Conservation (phyloP, 2,113 vertebrate species). For the Meleagris gallopavo region DNA sequence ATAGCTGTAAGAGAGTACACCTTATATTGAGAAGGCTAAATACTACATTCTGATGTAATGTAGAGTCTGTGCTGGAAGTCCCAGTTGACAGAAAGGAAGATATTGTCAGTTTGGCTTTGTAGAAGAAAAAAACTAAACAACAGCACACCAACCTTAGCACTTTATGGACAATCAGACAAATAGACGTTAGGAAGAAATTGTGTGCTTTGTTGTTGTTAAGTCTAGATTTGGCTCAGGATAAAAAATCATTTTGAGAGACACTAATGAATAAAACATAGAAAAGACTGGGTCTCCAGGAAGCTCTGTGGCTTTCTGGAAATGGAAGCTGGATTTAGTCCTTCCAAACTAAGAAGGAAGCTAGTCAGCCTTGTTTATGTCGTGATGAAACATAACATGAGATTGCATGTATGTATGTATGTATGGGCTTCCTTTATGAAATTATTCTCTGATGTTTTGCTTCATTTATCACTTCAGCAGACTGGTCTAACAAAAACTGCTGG, state of each 20-base stretch:
- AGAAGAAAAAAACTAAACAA: not conserved
- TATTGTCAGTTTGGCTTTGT: not conserved
- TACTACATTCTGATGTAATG: not conserved
- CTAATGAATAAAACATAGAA: not conserved
- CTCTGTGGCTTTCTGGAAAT: not conserved
- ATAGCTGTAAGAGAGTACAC: not conserved
- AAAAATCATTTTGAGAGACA: not conserved
- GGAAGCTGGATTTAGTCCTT: not conserved
- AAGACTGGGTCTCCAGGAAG: not conserved
- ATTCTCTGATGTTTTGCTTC: not conserved
- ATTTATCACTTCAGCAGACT: not conserved
- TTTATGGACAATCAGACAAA: not conserved
- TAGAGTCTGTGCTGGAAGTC: not conserved
- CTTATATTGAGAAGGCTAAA: constrained; percentile 2
- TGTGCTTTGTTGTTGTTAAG: not conserved
- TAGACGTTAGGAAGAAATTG: constrained; percentile 7
- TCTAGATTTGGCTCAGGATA: not conserved
- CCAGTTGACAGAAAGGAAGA: not conserved
- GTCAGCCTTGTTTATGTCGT: not conserved
- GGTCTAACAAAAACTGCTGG: not conserved
- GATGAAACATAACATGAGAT: not conserved
- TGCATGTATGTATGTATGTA: not conserved
- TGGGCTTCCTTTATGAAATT: not conserved
- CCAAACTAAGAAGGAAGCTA: not conserved
- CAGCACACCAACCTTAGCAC: not conserved